phyloP scores from a whole-genome alignment of 1,140 invertebrate species.

The Vanessa atalanta region DNA sequence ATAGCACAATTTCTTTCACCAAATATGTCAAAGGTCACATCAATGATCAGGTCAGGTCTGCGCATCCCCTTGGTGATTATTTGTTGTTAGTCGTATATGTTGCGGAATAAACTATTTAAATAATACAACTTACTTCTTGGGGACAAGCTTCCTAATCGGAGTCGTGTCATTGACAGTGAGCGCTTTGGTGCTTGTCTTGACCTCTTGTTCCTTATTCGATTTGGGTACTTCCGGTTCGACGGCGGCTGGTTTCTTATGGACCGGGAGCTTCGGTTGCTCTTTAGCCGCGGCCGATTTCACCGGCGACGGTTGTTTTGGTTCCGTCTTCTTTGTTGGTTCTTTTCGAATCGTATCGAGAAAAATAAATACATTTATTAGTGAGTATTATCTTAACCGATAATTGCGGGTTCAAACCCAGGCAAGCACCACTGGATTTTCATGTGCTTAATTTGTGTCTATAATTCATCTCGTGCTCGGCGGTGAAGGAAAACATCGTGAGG shows the following conservation, averaged over 20 bases:
- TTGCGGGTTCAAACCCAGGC: no score
- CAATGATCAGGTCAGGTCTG: no score
- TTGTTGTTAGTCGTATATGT: no score
- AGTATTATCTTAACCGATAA: no score
- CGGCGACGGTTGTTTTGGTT: slow-evolving; percentile 11
- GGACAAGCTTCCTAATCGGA: slow-evolving; percentile 14
- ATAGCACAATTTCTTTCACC: no score
- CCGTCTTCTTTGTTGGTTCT: not conserved
- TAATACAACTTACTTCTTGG: slow-evolving; percentile 40
- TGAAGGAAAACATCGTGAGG: no score
- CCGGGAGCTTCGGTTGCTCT: not conserved
- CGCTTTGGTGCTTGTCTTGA: slow-evolving; percentile 23
- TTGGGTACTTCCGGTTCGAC: not conserved
- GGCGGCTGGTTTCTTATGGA: not conserved
- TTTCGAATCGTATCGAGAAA: not conserved
- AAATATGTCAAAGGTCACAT: no score
- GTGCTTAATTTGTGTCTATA: no score
- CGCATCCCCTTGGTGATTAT: no score
- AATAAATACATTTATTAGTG: no score
- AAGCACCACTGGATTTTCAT: no score
- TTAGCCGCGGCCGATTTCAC: not conserved
- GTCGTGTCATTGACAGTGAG: not conserved
- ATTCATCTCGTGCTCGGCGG: no score
- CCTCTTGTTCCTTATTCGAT: not conserved
- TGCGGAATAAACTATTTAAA: slow-evolving; percentile 3